Evolutionary conservation across 2,888 invertebrate species (phyloP).

Genomic region (Ophraella communa): DNA sequence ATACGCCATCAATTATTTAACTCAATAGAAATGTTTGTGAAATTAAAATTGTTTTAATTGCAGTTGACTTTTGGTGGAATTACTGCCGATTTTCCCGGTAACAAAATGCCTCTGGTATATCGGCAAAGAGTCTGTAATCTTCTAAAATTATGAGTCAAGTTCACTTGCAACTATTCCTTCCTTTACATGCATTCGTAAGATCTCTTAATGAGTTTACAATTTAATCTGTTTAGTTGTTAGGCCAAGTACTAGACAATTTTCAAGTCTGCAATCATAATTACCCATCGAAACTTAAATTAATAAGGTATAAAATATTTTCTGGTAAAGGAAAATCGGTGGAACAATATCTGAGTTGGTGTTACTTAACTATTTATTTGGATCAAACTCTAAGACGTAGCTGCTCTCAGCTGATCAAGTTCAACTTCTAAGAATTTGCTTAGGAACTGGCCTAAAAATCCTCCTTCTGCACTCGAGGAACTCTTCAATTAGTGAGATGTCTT

Average conservation of each 20-base stretch:
- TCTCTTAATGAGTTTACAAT: constrained; percentile 31
- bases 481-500: constrained; percentile 15
- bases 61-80: constrained; percentile 27
- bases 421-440: too few species aligned
- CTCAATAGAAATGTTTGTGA: too few species aligned
- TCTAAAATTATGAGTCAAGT: constrained; percentile 37
- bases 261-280: background rate
- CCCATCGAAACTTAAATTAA: background rate
- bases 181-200: constrained; percentile 36
- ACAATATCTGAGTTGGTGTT: too few species aligned
- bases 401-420: too few species aligned
- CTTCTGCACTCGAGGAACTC: background rate
- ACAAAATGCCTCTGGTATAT: constrained; percentile 36
- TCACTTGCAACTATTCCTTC: constrained; percentile 28
- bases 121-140: constrained; percentile 41
- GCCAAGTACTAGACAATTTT: background rate
- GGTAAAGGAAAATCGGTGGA: too few species aligned
- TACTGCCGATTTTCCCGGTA: constrained; percentile 20
- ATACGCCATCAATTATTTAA: too few species aligned
- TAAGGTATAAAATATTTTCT: too few species aligned
- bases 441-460: background rate
- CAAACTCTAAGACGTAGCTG: too few species aligned
- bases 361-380: too few species aligned
- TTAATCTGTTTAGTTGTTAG: constrained; percentile 11
- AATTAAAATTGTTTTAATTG: background rate